A percentile compares a stretch with the other conserved stretches of the same genome.
These are phyloP conservation scores for Styela clava DNA, from an alignment of 23 tunicate species.

Conservation along the genomic window DNA sequence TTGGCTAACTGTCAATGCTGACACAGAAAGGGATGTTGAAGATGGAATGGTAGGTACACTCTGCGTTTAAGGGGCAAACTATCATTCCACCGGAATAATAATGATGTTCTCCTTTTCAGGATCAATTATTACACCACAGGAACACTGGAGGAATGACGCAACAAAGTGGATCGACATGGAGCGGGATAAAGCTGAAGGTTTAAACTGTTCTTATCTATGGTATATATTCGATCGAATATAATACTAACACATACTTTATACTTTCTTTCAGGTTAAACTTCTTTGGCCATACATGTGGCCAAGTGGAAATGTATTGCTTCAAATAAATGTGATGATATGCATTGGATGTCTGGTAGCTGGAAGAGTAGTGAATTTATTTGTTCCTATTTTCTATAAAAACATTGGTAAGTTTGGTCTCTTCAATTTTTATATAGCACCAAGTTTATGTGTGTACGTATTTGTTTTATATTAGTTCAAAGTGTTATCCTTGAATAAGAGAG, in stretches of 20 bases:
- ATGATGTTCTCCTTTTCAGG: conserved; percentile 21
- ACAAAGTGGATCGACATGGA: conserved; percentile 55
- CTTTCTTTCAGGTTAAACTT: conserved; percentile 26
- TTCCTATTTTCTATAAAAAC: conserved; percentile 73
- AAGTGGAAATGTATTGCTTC: conserved; percentile 42
- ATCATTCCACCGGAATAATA: too few species aligned
- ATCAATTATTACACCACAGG: neutral
- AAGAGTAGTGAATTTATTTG: conserved; percentile 83
- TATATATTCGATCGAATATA: neutral
- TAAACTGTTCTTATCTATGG: neutral
- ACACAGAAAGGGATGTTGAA: conserved; percentile 70
- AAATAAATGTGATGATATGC: conserved; percentile 67
- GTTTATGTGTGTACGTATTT: neutral
- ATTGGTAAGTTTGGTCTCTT: conserved; percentile 44
- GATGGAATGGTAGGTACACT: conserved; percentile 24
- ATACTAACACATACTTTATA: neutral
- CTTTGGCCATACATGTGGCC: conserved; percentile 97
- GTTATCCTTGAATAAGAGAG: too few species aligned
- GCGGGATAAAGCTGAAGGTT: conserved; percentile 59
- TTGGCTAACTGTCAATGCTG: conserved; percentile 59
- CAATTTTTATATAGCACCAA: neutral
- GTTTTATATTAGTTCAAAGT: neutral
- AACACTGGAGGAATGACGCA: conserved; percentile 5
- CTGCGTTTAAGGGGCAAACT: too few species aligned
- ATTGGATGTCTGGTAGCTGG: conserved; percentile 70